Conservation (phyloP, 2,888 invertebrate species). For the Yponomeuta plumbellus region DNA sequence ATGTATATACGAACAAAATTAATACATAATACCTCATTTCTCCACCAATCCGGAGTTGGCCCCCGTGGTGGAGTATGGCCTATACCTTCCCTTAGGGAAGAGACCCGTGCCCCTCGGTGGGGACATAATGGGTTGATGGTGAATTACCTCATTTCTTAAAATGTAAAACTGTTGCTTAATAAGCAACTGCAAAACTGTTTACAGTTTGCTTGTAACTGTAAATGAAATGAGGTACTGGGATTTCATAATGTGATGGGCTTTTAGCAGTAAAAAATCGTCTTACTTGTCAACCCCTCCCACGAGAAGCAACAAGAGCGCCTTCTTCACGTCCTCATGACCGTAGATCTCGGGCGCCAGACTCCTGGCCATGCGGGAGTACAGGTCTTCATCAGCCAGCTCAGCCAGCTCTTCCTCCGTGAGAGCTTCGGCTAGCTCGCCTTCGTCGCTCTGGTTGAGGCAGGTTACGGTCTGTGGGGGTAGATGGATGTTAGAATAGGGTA, state of each 20-base stretch:
- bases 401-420: slow-evolving; percentile 90
- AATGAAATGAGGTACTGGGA: too few species aligned
- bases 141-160: too few species aligned
- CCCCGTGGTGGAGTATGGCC: too few species aligned
- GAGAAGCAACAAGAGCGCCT: slow-evolving; percentile 92
- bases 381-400: slow-evolving; percentile 88
- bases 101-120: too few species aligned
- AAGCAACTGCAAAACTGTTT: too few species aligned
- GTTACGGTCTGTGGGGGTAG: slow-evolving; percentile 77
- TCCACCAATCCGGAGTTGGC: too few species aligned
- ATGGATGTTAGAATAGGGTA: background rate
- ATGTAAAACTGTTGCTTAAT: too few species aligned
- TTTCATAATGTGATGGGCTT: background rate
- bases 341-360: slow-evolving; percentile 99
- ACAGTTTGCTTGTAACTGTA: too few species aligned
- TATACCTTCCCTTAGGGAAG: too few species aligned
- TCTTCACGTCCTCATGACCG: slow-evolving; percentile 98
- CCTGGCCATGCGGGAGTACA: slow-evolving; percentile 93
- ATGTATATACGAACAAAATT: too few species aligned
- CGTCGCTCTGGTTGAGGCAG: slow-evolving; percentile 91
- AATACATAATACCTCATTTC: too few species aligned
- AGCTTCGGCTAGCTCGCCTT: slow-evolving; percentile 83
- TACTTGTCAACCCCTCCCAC: slow-evolving; percentile 93
- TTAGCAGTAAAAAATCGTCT: slow-evolving; percentile 20
- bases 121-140: too few species aligned